Conservation (phyloP, 2,888 invertebrate genomes). For the Sclerodermus sp. region DNA sequence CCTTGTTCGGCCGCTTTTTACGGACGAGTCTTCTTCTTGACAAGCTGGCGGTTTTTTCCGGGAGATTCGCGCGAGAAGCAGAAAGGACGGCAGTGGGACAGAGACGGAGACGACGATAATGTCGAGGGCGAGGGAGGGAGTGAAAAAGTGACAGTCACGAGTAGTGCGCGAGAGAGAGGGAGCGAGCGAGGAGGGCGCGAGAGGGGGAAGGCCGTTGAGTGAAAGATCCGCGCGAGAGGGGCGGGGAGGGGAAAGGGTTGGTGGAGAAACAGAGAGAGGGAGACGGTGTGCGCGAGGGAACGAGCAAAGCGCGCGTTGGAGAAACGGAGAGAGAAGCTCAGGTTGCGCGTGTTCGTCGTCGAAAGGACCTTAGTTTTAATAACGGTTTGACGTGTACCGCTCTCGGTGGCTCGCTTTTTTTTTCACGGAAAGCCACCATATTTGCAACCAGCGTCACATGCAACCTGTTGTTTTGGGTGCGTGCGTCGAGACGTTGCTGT, state of each 20-base stretch:
- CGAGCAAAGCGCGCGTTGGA: background rate
- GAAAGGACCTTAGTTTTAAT: background rate
- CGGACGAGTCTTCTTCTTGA: no score
- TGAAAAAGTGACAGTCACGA: background rate
- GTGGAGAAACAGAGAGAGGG: no score
- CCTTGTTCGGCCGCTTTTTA: no score
- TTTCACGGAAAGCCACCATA: conserved; percentile 27
- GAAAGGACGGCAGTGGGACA: background rate
- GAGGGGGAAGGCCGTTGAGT: no score
- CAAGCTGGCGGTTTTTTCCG: background rate
- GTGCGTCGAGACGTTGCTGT: conserved; percentile 30
- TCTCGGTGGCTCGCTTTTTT: background rate
- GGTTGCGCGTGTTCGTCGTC: background rate
- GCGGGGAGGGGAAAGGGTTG: no score
- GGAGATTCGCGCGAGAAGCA: background rate
- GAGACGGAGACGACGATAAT: background rate
- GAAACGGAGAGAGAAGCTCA: conserved; percentile 1
- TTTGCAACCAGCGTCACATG: conserved; percentile 34
- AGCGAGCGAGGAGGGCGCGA: no score
- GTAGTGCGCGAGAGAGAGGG: no score
- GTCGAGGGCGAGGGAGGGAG: background rate
- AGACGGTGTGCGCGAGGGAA: background rate
- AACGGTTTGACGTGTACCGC: no score
- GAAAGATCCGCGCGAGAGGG: no score
- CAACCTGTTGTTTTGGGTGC: conserved; percentile 49